Percentiles rank a stretch among this genome's conserved stretches.
Evolutionary conservation across 2,113 vertebrate genomes (phyloP).

Genomic region (Syngnathus floridae): DNA sequence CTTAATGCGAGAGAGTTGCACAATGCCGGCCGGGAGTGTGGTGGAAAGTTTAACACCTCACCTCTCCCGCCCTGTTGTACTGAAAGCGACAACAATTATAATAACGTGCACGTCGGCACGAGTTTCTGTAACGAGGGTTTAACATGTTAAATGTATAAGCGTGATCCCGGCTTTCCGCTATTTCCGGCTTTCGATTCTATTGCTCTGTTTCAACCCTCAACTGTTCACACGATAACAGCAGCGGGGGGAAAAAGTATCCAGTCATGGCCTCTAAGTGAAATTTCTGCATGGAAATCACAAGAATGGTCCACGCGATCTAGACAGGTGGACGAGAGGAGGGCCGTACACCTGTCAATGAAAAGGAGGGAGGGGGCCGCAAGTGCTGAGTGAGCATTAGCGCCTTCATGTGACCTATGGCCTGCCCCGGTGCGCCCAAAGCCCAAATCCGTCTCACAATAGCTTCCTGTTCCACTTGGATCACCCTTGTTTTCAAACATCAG

Average conservation of each 20-base stretch:
- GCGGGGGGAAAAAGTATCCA: background rate
- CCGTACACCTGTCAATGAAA: conserved; percentile 1
- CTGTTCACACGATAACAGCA: background rate
- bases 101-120: background rate
- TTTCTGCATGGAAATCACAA: background rate
- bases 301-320: background rate
- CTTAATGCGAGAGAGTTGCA: background rate
- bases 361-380: conserved; percentile 43
- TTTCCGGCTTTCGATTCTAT: background rate
- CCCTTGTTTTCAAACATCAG: conserved; percentile 70
- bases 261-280: background rate
- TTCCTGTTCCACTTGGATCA: conserved; percentile 79
- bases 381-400: conserved; percentile 74
- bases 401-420: conserved; percentile 76
- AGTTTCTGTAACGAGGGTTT: too few species aligned
- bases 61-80: background rate
- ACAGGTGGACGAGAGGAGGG: background rate
- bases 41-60: background rate
- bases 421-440: conserved; percentile 73
- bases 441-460: conserved; percentile 78
- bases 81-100: background rate
- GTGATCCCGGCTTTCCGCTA: background rate
- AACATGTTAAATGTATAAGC: background rate
- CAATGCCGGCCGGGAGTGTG: background rate
- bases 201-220: background rate